Evolutionary conservation across 2,113 vertebrate species (phyloP).

Genomic region (Brachypteracias leptosomus): DNA sequence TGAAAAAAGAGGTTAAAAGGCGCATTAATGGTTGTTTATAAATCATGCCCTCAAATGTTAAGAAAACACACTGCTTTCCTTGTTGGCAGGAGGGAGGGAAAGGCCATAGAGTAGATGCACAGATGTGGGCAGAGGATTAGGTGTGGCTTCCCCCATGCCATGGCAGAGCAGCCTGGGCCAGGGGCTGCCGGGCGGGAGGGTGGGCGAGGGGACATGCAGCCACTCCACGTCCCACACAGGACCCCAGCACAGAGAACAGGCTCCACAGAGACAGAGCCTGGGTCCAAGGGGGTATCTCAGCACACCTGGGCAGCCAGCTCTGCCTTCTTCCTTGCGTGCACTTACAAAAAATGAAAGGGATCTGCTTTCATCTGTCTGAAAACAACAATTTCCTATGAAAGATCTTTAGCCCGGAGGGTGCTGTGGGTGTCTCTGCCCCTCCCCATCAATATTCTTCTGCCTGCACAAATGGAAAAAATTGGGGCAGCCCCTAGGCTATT

Average conservation of each 20-base stretch:
- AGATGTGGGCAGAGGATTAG: neutral
- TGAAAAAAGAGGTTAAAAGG: slow-evolving; percentile 41
- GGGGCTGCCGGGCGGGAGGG: neutral
- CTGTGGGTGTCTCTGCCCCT: neutral
- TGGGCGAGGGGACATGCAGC: too few relatives aligned
- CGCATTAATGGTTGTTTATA: slow-evolving; percentile 15
- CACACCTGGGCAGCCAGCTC: neutral
- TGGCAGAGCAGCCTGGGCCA: neutral
- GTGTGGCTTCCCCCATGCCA: accelerated
- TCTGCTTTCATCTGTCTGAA: slow-evolving; percentile 48
- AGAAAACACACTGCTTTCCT: slow-evolving; percentile 37
- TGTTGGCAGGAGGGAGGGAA: neutral
- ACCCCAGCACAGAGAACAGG: too few relatives aligned
- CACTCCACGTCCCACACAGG: too few relatives aligned
- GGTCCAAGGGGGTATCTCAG: neutral
- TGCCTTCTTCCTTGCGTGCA: neutral
- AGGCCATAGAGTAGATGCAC: neutral
- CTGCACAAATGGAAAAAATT: slow-evolving; percentile 55
- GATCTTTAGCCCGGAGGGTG: slow-evolving; percentile 11
- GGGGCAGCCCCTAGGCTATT: slow-evolving; percentile 41
- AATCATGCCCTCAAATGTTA: slow-evolving; percentile 37
- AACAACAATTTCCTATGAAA: slow-evolving; percentile 62
- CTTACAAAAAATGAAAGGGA: neutral
- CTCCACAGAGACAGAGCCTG: neutral
- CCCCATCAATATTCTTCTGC: slow-evolving; percentile 16